phyloP scores from a whole-genome alignment of 2,113 vertebrate genomes.

The Cariama cristata region DNA sequence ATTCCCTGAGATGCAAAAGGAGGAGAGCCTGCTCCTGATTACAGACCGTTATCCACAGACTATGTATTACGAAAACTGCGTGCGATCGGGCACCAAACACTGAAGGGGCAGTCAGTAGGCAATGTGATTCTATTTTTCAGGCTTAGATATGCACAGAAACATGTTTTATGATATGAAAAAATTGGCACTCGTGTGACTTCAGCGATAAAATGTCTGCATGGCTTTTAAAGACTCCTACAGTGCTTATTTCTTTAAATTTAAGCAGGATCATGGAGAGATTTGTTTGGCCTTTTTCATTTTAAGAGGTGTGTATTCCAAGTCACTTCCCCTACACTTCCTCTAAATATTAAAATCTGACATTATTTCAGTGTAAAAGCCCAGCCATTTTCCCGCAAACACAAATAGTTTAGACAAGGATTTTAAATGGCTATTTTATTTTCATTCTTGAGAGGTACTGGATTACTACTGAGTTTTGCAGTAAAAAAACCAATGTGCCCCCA shows the following conservation, averaged over 20 bases:
- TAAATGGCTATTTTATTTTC: background rate
- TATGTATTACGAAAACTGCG: fast-evolving
- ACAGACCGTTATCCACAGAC: background rate
- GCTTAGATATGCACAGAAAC: background rate
- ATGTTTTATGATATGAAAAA: background rate
- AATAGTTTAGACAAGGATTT: background rate
- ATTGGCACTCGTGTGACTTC: background rate
- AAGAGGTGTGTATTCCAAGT: background rate
- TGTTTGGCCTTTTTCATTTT: background rate
- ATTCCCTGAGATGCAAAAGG: background rate
- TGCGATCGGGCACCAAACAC: fast-evolving
- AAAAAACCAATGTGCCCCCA: background rate
- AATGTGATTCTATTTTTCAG: background rate
- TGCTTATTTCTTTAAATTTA: background rate
- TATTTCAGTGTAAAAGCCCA: background rate
- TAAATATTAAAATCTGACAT: background rate
- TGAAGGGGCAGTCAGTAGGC: background rate
- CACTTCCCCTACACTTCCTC: background rate
- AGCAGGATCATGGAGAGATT: background rate
- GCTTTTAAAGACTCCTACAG: background rate
- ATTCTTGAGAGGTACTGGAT: background rate
- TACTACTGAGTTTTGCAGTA: background rate
- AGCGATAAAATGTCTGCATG: background rate
- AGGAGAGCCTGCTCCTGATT: background rate
- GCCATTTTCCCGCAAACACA: background rate